Evolutionary conservation across 2,113 vertebrate genomes (phyloP).

Genomic region (Antigone vipio): DNA sequence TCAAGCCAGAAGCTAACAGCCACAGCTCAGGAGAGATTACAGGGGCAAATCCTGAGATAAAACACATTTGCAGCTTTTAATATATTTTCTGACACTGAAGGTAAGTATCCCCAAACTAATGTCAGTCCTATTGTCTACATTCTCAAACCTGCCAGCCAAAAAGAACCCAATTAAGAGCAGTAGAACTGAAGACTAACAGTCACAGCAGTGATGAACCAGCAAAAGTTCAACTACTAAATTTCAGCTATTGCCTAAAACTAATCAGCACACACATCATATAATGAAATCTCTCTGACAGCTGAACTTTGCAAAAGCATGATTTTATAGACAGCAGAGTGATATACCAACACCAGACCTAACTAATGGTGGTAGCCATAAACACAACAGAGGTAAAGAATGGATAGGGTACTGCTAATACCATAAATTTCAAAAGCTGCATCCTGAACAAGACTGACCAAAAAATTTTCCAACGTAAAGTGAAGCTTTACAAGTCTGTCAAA

Average conservation of each 20-base stretch:
- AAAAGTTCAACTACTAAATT: background rate
- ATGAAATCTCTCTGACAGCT: background rate
- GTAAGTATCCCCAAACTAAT: background rate
- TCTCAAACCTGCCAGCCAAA: background rate
- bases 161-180: background rate
- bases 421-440: background rate
- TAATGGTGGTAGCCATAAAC: background rate
- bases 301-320: background rate
- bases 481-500: background rate
- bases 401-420: background rate
- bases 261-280: rapidly evolving
- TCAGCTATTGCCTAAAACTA: background rate
- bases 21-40: background rate
- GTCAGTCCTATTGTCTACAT: background rate
- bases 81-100: background rate
- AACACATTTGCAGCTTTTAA: background rate
- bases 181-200: background rate
- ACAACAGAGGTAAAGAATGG: background rate
- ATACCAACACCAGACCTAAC: background rate
- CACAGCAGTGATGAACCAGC: background rate
- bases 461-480: background rate
- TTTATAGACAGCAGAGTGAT: background rate
- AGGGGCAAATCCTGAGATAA: background rate
- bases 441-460: background rate
- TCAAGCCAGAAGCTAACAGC: background rate